Base-by-base conservation (phyloP, 23 tunicate species). In the Ciona savignyi region DNA sequence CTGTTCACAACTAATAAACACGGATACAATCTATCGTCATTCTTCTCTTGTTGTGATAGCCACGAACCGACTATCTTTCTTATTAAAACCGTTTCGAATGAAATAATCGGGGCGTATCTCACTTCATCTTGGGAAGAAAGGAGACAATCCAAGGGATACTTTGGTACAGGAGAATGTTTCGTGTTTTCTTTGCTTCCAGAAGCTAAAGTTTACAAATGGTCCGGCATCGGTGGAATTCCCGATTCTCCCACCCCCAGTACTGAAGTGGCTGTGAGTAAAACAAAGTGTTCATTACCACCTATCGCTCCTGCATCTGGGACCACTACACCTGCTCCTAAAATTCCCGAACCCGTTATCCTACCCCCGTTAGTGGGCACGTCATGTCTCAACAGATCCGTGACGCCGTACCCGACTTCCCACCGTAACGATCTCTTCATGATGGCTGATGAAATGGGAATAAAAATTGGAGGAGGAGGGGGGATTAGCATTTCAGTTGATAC, bases 81-180 rank as follows among this genome's bases (percentile, higher is more conserved):
- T 0, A 80, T 91, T 34, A 85, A 85, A 67, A 91, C 91, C 0
- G 31, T 66, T 21, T 0, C 32, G 2, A 80, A 80, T 71, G 73
- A 70, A 32, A 75, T 91, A 4, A 4, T 91, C 51, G 97, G 97
- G 6, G 97, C 97, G 3, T 91, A 71, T 72, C 42, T 81, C 27
- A 35, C 97, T 23, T 32, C 90, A 6, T 63, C 89, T 2, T 91
- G 90, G 97, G 65, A 60, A n/a, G 86, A 91, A 60, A 68, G 97
- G 62, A 65, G 62, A 35, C 70, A 73, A 20, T 25, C 70, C 49
- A 75, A 34, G 51, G 80, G 85, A 2, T 91, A 67, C 49, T 91
- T 91, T 34, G 97, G 97, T 4, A 84, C 97, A 0, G 97, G 97
- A 1, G 97, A 91, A 61, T 83, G 83, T 21, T 84, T 91, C 66